phyloP scores from a whole-genome alignment of 37 sponge, comb jelly and placozoan species.

The Spongilla lacustris region DNA sequence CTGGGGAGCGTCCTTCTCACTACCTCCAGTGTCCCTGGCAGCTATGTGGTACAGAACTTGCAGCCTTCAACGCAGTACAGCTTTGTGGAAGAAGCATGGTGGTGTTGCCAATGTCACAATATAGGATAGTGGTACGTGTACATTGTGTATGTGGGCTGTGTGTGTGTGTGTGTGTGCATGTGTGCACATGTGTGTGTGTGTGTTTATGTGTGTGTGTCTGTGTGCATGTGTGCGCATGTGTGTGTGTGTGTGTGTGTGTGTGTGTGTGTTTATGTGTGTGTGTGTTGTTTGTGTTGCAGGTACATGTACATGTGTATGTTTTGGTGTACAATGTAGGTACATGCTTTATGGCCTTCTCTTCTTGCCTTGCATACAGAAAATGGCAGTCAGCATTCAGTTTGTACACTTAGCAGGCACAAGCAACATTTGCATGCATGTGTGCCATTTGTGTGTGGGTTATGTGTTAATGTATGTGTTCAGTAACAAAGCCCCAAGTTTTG shows the following conservation, averaged over 20 bases:
- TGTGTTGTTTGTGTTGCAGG: neutral
- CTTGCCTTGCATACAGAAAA: neutral
- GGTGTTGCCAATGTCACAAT: slow-evolving; percentile 9
- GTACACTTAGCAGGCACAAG: neutral
- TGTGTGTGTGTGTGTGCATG: neutral
- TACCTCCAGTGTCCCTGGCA: neutral
- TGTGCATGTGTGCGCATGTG: neutral
- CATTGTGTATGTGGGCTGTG: neutral
- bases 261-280: neutral
- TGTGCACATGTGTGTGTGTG: neutral
- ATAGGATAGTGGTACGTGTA: slow-evolving; percentile 61
- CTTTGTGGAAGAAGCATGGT: slow-evolving; percentile 63
- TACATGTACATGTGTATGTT: neutral
- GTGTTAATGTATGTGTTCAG: neutral
- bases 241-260: neutral
- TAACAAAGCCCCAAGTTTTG: neutral
- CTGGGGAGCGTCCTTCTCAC: neutral
- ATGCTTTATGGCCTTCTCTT: neutral
- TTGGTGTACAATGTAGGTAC: neutral
- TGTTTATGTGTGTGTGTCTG: neutral
- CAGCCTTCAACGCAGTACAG: slow-evolving; percentile 63
- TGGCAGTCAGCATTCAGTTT: neutral
- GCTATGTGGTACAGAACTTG: slow-evolving; percentile 28
- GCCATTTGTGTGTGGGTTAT: neutral
- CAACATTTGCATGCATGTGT: neutral